phyloP scores from a whole-genome alignment of 2,888 invertebrate species.

The Dioctria linearis region DNA sequence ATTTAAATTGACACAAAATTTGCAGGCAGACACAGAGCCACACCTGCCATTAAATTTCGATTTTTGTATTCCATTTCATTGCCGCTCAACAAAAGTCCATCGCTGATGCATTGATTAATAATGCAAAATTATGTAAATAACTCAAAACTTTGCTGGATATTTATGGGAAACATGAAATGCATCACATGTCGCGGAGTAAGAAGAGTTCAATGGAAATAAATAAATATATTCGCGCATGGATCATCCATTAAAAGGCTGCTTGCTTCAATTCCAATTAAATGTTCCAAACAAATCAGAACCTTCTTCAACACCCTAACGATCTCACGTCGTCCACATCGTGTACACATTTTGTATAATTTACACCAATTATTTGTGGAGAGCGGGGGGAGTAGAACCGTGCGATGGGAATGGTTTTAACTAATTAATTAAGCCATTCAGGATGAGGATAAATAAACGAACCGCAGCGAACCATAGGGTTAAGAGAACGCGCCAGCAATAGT shows the following conservation, averaged over 20 bases:
- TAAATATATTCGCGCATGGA: neutral
- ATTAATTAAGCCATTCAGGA: constrained; percentile 18
- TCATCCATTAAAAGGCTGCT: neutral
- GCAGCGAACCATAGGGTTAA: no score
- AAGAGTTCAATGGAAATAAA: neutral
- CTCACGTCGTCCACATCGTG: neutral
- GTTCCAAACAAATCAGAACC: neutral
- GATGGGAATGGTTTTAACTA: neutral
- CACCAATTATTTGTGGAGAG: no score
- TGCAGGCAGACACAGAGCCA: no score
- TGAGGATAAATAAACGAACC: neutral
- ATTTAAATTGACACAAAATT: no score
- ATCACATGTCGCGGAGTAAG: neutral
- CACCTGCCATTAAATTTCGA: no score
- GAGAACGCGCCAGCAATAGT: neutral
- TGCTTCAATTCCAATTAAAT: neutral
- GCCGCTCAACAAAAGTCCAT: neutral
- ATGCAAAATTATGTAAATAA: neutral
- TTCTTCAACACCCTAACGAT: neutral
- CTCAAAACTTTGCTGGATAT: neutral
- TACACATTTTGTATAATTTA: no score
- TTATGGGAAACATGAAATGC: neutral
- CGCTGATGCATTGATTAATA: neutral
- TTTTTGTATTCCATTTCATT: neutral
- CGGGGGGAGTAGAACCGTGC: neutral